Evolutionary conservation across 2,888 invertebrate species (phyloP).

Genomic region (Sisyra terminalis): DNA sequence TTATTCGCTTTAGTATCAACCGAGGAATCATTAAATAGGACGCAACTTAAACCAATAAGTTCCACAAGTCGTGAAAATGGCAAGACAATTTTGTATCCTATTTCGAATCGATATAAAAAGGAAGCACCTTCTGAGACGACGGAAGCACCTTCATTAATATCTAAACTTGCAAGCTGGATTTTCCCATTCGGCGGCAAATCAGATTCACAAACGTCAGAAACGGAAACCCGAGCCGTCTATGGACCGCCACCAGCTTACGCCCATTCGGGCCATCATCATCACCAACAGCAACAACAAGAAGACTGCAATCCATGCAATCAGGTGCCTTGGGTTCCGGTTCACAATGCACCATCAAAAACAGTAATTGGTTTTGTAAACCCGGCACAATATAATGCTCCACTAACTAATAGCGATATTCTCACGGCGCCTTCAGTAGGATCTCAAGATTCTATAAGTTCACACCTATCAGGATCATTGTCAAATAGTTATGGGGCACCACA

Average conservation of each 20-base stretch:
- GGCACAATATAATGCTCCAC: not conserved
- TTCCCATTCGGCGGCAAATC: slow-evolving; percentile 31
- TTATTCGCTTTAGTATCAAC: no score
- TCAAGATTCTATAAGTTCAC: no score
- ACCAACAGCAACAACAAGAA: slow-evolving; percentile 16
- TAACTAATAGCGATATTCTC: not conserved
- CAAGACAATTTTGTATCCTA: no score
- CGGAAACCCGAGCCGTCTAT: slow-evolving; percentile 13
- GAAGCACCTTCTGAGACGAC: slow-evolving; percentile 13
- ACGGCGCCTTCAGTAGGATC: not conserved
- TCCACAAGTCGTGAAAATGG: no score
- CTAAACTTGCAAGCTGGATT: slow-evolving; percentile 42
- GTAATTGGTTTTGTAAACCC: slow-evolving; percentile 19
- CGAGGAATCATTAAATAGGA: no score
- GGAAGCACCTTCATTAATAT: slow-evolving; percentile 33
- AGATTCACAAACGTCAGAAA: slow-evolving; percentile 10
- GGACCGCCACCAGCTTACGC: slow-evolving; percentile 14
- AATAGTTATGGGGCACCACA: slow-evolving; percentile 6
- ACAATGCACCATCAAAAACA: slow-evolving; percentile 16
- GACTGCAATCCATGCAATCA: slow-evolving; percentile 64
- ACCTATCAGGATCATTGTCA: slow-evolving; percentile 8
- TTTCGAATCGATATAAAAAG: no score
- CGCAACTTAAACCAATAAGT: no score
- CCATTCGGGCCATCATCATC: slow-evolving; percentile 11
- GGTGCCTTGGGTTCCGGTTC: slow-evolving; percentile 69